Base-by-base conservation (phyloP, 2,797 vertebrate species). In the Balearica regulorum region DNA sequence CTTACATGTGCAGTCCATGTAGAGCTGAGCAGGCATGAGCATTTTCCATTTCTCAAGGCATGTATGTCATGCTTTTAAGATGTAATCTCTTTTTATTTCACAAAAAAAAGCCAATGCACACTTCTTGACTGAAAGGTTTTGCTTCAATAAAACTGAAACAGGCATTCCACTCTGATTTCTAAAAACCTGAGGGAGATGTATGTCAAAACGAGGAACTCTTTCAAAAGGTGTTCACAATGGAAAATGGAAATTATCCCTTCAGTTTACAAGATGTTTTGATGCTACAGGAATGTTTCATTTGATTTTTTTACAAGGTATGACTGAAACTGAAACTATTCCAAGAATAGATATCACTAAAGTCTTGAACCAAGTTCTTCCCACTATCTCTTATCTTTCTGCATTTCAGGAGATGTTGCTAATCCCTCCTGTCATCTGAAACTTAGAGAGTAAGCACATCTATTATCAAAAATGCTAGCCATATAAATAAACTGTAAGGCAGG, bases 1-100 rank as follows among this genome's bases (percentile, higher is more conserved):
- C 26, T 33, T 60, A 17, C 8, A 6, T 6, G 0, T 1, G 11
- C n/a, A 44, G 43, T 37, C 83, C 43, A 0, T 37, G 33, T 24
- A 16, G 24, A 37, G 44, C 57, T 28, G 53, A 66, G 57, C 29
- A 28, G 12, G 37, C 5, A 3, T 12, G 60, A 51, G 24, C 9
- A 1, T 43, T 61, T 73, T 12, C 37, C 48, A 11, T 41, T 57
- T 85, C 46, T 66, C 13, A n/a, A 41, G 39, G 29, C 25, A 11
- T 19, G 25, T 37, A 11, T 19, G 25, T 37, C 8, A 6, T 46
- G 33, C 51, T 35, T 89, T 55, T 29, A 35, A 73, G 14, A 8
- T 62, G 53, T 31, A 41, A 35, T 61, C 41, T 69, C 17, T 41
- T n/a, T 21, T n/a, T 71, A 13, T 76, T 76, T 55, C 55, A 41